These are phyloP conservation scores for Otus sunia DNA, from an alignment of 2,113 vertebrate species.

Conservation along the genomic window DNA sequence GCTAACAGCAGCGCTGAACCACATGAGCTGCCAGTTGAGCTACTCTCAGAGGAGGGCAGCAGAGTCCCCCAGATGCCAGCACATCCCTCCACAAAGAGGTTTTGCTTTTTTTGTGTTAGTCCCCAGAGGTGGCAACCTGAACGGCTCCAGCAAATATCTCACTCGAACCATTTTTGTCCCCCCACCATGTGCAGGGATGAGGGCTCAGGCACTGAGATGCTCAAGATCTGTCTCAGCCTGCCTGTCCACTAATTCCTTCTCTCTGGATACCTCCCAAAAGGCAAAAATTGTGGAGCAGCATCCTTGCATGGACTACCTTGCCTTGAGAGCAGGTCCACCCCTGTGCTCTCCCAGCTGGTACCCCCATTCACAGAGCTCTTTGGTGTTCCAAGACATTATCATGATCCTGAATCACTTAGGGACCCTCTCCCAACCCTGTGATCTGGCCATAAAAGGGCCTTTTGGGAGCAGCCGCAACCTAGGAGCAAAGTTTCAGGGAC, in stretches of 20 bases:
- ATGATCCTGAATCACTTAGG: too few species aligned
- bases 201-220: background rate
- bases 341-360: background rate
- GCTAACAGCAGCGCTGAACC: background rate
- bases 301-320: background rate
- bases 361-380: background rate
- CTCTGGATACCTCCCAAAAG: background rate
- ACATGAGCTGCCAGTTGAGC: background rate
- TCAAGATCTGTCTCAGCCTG: background rate
- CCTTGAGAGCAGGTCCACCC: background rate
- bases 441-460: background rate
- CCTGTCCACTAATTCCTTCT: background rate
- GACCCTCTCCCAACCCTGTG: background rate
- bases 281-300: background rate
- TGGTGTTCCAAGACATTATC: background rate
- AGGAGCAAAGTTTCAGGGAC: background rate
- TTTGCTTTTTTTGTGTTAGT: background rate
- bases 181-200: background rate
- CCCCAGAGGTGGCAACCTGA: background rate
- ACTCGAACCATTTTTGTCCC: background rate
- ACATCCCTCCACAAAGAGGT: background rate
- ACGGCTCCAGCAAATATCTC: background rate
- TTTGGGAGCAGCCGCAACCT: background rate
- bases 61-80: slow-evolving; percentile 10
- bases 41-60: slow-evolving; percentile 48